A percentile compares a stretch with the other conserved stretches of the same genome.
Conservation (phyloP, 2,113 vertebrate genomes). For the Kryptolebias marmoratus region DNA sequence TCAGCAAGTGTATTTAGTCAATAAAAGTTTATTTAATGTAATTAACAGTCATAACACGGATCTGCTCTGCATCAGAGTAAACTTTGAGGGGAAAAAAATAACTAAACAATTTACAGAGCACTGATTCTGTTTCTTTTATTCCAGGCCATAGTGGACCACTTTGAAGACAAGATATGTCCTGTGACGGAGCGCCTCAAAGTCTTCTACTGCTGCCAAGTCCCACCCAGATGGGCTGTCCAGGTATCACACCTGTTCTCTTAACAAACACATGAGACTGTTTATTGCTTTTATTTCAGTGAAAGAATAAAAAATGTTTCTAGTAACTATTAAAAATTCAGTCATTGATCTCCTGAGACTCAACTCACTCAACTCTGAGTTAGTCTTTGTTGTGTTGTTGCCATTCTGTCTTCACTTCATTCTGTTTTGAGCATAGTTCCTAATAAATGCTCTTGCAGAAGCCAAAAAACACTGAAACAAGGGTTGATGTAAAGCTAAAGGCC, state of each 20-base stretch:
- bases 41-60: no score
- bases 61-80: not conserved
- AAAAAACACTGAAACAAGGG: no score
- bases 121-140: conserved; percentile 8
- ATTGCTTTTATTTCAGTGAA: not conserved
- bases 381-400: not conserved
- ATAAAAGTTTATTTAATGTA: no score
- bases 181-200: conserved; percentile 90
- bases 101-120: not conserved
- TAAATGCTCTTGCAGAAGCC: not conserved
- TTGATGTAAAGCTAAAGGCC: not conserved
- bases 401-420: not conserved
- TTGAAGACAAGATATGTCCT: conserved; percentile 84
- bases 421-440: not conserved
- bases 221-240: conserved; percentile 90
- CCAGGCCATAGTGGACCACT: conserved; percentile 88
- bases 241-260: conserved; percentile 65
- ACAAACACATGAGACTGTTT: not conserved
- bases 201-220: conserved; percentile 92
- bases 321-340: not conserved
- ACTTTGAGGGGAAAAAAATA: not conserved
- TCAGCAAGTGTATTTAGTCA: no score
- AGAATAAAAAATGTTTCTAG: not conserved
- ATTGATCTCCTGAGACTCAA: no score
- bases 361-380: not conserved